These are phyloP conservation scores for Choloepus didactylus DNA, from an alignment of 2,797 vertebrate species.

Conservation along the genomic window DNA sequence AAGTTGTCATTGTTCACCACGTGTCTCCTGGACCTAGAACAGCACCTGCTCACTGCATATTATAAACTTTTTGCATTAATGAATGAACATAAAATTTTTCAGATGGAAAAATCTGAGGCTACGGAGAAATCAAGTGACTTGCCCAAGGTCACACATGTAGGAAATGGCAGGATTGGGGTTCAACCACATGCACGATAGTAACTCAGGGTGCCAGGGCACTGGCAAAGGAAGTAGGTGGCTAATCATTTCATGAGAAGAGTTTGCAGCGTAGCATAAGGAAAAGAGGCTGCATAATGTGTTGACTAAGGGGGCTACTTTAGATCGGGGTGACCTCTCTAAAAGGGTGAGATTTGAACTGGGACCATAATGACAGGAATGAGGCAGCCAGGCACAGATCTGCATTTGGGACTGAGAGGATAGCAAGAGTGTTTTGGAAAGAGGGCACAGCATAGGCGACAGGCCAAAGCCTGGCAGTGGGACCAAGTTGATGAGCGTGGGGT, in stretches of 20 bases:
- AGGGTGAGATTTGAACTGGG: neutral
- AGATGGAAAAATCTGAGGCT: no score
- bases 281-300: neutral
- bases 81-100: no score
- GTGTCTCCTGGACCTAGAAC: no score
- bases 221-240: neutral
- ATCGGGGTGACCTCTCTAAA: neutral
- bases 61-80: no score
- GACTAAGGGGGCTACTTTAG: neutral
- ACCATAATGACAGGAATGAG: neutral
- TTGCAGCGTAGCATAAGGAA: no score
- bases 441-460: no score
- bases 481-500: neutral
- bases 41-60: no score
- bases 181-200: no score
- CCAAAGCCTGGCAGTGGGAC: neutral
- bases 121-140: no score
- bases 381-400: neutral
- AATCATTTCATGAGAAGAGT: neutral
- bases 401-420: neutral
- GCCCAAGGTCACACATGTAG: no score
- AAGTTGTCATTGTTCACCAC: no score
- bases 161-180: no score
- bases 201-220: neutral
- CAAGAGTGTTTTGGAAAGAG: neutral